Base-by-base conservation (phyloP, 2,888 invertebrate genomes). In the Pristionchus japonicus region DNA sequence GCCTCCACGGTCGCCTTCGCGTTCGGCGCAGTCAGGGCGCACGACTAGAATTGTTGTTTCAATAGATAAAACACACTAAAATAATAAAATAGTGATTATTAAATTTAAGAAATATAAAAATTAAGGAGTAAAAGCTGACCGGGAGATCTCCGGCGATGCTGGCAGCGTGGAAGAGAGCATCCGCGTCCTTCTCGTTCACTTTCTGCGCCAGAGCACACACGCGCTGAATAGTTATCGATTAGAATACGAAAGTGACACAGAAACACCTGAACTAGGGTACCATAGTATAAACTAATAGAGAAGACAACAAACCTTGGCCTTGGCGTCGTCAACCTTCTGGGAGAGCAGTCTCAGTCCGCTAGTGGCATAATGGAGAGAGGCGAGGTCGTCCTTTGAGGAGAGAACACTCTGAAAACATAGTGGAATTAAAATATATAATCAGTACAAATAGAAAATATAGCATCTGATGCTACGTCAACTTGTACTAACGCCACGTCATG, bases 161-260 rank as follows among this genome's bases (percentile, higher is more conserved):
- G 3, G 86, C 34, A 13, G 88, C 89, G 40, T 89, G 89, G 80
- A 74, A 89, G 61, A 89, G 88, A 6, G 74, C n/a, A 17, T 88
- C 88, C n/a, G 77, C 64, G 17, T 85, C 74, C 80, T 84, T 88
- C 64, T 67, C 43, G 67, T 89, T 74, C 27, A 83, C 89, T 47
- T 88, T 88, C 88, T 89, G 88, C 23, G 89, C 88, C 34, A 89
- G 23, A 6, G 34, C 85, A 67, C 89, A 89, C 61, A 83, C 88
- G 0, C 67, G 64, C 89, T 89, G 27, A 85, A 89, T 27, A 43
- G 23, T 40, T 3, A 6, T 34, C 27, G 37, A 34, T 77, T 2
- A 43, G 52, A 83, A 27, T 1, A 43, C 23, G n/a, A 11, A n/a
- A 20, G 3, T 52, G 23, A 52, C 7, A 31, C 3, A 13, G 2